Conservation (phyloP, 2,888 invertebrate species). For the Phortica magna region DNA sequence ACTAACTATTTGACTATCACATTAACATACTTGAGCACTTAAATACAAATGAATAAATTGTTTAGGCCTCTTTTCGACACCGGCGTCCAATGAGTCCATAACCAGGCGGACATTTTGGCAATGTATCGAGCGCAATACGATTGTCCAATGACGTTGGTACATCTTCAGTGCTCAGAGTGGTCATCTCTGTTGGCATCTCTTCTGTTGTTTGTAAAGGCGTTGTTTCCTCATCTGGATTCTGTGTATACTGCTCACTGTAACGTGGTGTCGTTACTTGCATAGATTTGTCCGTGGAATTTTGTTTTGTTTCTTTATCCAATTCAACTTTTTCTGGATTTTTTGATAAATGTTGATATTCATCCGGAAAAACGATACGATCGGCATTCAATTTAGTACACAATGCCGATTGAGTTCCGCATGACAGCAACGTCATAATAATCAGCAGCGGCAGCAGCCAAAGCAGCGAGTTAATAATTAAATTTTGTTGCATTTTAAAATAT, state of each 20-base stretch:
- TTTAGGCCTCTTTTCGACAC: slow-evolving; percentile 55
- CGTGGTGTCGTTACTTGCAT: neutral
- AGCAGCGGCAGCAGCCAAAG: slow-evolving; percentile 1
- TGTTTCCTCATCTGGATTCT: neutral
- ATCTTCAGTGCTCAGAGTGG: neutral
- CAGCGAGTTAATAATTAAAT: slow-evolving; percentile 20
- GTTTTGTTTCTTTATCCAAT: neutral
- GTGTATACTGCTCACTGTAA: neutral
- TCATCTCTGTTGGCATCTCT: neutral
- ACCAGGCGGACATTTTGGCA: slow-evolving; percentile 50
- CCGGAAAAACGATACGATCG: slow-evolving; percentile 42
- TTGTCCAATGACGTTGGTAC: slow-evolving; percentile 39
- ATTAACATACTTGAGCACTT: slow-evolving; percentile 17
- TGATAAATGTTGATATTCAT: slow-evolving; percentile 14
- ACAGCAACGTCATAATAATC: slow-evolving; percentile 5
- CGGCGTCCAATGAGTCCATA: slow-evolving; percentile 39
- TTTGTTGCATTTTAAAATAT: slow-evolving; percentile 17
- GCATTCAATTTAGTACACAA: slow-evolving; percentile 9
- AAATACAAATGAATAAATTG: neutral
- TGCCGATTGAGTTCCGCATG: slow-evolving; percentile 26
- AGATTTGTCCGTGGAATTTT: neutral
- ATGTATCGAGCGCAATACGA: slow-evolving; percentile 56
- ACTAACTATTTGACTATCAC: slow-evolving; percentile 23
- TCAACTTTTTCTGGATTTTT: neutral
- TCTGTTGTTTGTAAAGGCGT: neutral